Evolutionary conservation across 1,140 invertebrate genomes (phyloP).

Genomic region (Oryzaephilus surinamensis): DNA sequence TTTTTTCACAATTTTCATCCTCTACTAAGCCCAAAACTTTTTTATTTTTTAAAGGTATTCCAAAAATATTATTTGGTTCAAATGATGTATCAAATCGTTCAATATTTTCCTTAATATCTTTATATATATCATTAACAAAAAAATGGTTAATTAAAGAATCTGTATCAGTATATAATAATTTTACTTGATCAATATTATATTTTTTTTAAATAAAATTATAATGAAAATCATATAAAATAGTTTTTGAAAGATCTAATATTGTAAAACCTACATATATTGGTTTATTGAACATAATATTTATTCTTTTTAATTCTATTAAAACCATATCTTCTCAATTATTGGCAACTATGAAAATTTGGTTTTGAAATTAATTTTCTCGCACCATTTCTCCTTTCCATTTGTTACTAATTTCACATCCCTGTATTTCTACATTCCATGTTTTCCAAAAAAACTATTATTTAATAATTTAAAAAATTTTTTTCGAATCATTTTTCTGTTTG

Average conservation of each 20-base stretch:
- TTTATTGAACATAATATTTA: slow-evolving; percentile 31
- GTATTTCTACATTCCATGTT: slow-evolving; percentile 37
- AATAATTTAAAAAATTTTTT: slow-evolving; percentile 40
- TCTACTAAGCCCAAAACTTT: slow-evolving; percentile 41
- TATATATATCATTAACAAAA: slow-evolving; percentile 14
- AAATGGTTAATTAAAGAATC: slow-evolving; percentile 20
- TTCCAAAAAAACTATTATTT: slow-evolving; percentile 39
- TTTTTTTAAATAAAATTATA: slow-evolving; percentile 17
- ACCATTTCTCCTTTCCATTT: slow-evolving; percentile 19
- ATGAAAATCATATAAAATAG: slow-evolving; percentile 18
- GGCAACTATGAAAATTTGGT: slow-evolving; percentile 22
- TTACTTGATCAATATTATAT: slow-evolving; percentile 13
- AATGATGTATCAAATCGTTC: slow-evolving; percentile 23
- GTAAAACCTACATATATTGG: slow-evolving; percentile 36
- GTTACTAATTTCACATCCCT: slow-evolving; percentile 30
- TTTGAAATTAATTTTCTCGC: slow-evolving; percentile 26
- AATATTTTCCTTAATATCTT: slow-evolving; percentile 15
- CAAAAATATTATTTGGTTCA: slow-evolving; percentile 16
- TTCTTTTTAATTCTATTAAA: slow-evolving; percentile 30
- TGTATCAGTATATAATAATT: slow-evolving; percentile 25
- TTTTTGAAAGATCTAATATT: slow-evolving; percentile 33
- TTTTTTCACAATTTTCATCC: slow-evolving; percentile 35
- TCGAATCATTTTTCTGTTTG: slow-evolving; percentile 31
- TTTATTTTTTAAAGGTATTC: slow-evolving; percentile 29
- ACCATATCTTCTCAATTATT: slow-evolving; percentile 32